Evolutionary conservation across 2,797 vertebrate species (phyloP), one percentile per base, ranked within the genome.

Genomic region (Bradypodion pumilum): DNA sequence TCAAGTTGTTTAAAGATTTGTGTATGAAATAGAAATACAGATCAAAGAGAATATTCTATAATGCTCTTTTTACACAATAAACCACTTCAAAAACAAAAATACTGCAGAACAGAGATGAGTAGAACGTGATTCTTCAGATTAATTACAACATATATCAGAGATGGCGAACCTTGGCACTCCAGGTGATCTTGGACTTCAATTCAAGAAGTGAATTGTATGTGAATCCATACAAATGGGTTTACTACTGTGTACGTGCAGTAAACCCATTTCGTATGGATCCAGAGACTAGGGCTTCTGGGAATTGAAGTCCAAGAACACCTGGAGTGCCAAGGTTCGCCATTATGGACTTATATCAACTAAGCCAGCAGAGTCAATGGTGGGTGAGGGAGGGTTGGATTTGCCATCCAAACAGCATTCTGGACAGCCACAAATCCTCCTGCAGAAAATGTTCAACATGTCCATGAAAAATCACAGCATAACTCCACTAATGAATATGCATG

Each of bases 1-100:
- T 32, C 68, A 40, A 4, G n/a, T 83, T 83, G 60, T 78, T 63
- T 78, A 76, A 74, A 82, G 10, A 10, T 56, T 74, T 66, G 27
- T 82, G 25, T 52, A 66, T 13, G 19, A 40, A 59, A 52, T 25
- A 74, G 29, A n/a, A 52, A 25, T 7, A 42, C 9, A 10, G 6
- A 35, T 56, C 10, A 27, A n/a, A 27, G 25, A 2, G 25, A 49
- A 27, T 21, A 76, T 16, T 13, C 9, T 59, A 23, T 42, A 27
- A 29, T 25, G 56, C 9, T 69, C 21, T 32, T 73, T 65, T 81
- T n/a, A 65, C 59, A 63, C 78, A 63, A 46, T 29, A 73, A 56
- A 42, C 25, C 5, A 73, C 77, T 78, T 78, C 32, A 72, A 72
- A 42, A 29, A 49, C 37, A 5, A 29, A 52, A 46, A 84, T 19